phyloP scores from a whole-genome alignment of 2,888 invertebrate genomes.

The Macrophya annulata region DNA sequence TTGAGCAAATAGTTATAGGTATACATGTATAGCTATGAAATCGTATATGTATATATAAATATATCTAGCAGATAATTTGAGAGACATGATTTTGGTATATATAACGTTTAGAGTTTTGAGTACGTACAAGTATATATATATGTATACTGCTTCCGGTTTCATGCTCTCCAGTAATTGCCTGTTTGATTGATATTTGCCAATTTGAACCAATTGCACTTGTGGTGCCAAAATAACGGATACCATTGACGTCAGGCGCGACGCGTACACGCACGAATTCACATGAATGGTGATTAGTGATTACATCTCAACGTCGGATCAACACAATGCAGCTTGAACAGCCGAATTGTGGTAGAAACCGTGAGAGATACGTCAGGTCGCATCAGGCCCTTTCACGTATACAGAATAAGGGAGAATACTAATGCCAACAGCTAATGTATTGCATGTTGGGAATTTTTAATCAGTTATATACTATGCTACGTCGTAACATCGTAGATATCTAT shows the following conservation, averaged over 20 bases:
- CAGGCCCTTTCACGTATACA: slow-evolving; percentile 56
- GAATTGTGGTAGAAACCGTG: slow-evolving; percentile 62
- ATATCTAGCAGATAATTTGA: neutral
- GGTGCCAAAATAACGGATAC: slow-evolving; percentile 33
- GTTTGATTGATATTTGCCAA: slow-evolving; percentile 22
- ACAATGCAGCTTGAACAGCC: slow-evolving; percentile 69
- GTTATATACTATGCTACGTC: neutral
- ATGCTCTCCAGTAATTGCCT: neutral
- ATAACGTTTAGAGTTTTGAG: neutral
- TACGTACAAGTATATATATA: neutral
- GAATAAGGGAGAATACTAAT: slow-evolving; percentile 71
- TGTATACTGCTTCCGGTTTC: neutral
- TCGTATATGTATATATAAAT: neutral
- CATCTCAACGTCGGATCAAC: slow-evolving; percentile 66
- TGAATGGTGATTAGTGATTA: slow-evolving; percentile 55
- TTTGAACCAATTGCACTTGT: slow-evolving; percentile 16
- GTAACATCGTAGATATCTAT: neutral
- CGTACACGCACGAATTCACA: neutral
- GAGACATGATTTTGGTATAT: neutral
- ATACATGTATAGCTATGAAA: neutral
- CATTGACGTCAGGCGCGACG: slow-evolving; percentile 10
- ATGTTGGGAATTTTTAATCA: slow-evolving; percentile 66
- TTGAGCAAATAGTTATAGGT: neutral
- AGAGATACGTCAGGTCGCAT: slow-evolving; percentile 66
- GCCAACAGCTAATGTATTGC: slow-evolving; percentile 67